Evolutionary conservation across 2,888 invertebrate genomes (phyloP).

Genomic region (Boloria selene): DNA sequence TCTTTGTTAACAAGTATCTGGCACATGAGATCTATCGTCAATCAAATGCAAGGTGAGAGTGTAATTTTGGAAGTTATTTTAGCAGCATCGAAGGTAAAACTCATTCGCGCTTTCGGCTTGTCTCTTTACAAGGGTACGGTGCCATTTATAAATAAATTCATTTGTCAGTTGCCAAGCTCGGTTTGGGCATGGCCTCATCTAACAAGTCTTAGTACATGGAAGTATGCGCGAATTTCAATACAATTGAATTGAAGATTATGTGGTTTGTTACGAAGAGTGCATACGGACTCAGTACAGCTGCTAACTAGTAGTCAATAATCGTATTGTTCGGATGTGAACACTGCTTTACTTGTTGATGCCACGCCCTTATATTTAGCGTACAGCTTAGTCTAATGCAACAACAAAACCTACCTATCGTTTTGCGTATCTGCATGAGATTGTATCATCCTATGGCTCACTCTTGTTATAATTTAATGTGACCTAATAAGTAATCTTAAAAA

Average conservation of each 20-base stretch:
- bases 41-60: slow-evolving; percentile 82
- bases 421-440: slow-evolving; percentile 42
- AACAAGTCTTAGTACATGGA: slow-evolving; percentile 41
- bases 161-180: slow-evolving; percentile 67
- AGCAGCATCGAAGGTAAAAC: slow-evolving; percentile 81
- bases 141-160: slow-evolving; percentile 76
- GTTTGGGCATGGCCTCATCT: slow-evolving; percentile 46
- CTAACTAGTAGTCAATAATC: slow-evolving; percentile 40
- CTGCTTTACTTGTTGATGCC: slow-evolving; percentile 42
- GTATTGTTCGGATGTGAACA: slow-evolving; percentile 43
- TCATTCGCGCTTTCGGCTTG: slow-evolving; percentile 79
- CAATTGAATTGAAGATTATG: slow-evolving; percentile 43
- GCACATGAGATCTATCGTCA: slow-evolving; percentile 82
- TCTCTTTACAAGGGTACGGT: slow-evolving; percentile 77
- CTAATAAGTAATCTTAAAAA: neutral
- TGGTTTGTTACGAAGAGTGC: slow-evolving; percentile 35
- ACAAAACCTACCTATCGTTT: slow-evolving; percentile 49
- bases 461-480: slow-evolving; percentile 6
- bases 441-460: slow-evolving; percentile 20
- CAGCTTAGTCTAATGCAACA: slow-evolving; percentile 56
- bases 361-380: slow-evolving; percentile 41
- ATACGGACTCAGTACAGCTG: slow-evolving; percentile 39
- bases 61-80: slow-evolving; percentile 78
- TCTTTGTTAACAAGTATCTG: slow-evolving; percentile 75
- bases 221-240: slow-evolving; percentile 43